Evolutionary conservation across 2,113 vertebrate species (phyloP).

Genomic region (Cyanistes caeruleus): DNA sequence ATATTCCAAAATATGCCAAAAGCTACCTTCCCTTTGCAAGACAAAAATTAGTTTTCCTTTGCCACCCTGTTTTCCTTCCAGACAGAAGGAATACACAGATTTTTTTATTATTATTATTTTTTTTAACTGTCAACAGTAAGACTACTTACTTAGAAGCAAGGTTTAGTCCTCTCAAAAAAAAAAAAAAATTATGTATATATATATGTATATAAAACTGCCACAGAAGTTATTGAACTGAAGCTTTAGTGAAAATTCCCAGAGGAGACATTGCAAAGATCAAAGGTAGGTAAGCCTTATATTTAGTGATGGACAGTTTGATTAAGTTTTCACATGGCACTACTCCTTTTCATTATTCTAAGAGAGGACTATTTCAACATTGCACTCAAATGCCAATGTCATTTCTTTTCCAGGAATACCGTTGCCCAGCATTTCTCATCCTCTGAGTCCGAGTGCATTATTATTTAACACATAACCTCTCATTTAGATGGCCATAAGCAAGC

Average conservation of each 20-base stretch:
- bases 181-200: too few relatives aligned
- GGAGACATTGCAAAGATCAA: neutral
- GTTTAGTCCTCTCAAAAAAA: neutral
- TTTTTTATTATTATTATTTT: neutral
- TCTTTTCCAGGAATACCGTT: neutral
- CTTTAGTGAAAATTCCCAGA: neutral
- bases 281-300: neutral
- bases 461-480: neutral
- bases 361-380: neutral
- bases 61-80: neutral
- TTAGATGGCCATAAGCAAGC: neutral
- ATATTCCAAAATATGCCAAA: neutral
- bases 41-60: neutral
- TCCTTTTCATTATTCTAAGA: neutral
- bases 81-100: neutral
- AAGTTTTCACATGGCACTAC: neutral
- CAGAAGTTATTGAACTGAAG: neutral
- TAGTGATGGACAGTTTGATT: constrained; percentile 8
- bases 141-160: neutral
- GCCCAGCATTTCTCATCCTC: neutral
- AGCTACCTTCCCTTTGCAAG: neutral
- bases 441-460: neutral
- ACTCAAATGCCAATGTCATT: neutral
- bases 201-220: too few relatives aligned
- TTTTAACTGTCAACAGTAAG: neutral